phyloP scores from a whole-genome alignment of 2,113 vertebrate genomes.

The Climacteris rufus region DNA sequence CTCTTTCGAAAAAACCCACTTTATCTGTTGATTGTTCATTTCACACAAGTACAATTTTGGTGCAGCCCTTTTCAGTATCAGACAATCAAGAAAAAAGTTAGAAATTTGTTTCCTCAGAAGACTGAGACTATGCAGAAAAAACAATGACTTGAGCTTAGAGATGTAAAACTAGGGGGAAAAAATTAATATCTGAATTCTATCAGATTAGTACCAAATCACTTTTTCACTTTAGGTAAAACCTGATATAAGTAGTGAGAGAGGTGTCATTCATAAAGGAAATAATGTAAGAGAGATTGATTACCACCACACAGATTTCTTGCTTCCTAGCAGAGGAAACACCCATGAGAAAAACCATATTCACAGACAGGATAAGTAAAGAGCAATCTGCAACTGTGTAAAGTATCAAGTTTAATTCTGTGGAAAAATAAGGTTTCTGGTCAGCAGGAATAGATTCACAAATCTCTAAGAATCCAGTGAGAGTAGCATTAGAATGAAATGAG shows the following conservation, averaged over 20 bases:
- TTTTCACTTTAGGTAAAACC: neutral
- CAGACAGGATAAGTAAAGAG: neutral
- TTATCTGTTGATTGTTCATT: neutral
- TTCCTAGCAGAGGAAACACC: neutral
- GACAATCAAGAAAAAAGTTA: neutral
- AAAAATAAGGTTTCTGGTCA: neutral
- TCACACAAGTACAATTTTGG: neutral
- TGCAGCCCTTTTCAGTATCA: neutral
- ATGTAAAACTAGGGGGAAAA: neutral
- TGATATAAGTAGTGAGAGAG: neutral
- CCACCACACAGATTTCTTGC: neutral
- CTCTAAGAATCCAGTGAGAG: neutral
- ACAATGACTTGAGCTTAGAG: neutral
- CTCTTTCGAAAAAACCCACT: neutral
- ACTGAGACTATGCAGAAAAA: neutral
- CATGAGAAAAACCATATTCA: neutral
- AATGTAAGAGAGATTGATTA: neutral
- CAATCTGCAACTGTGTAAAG: neutral
- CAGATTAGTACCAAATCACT: neutral
- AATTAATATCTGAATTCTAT: rapidly evolving
- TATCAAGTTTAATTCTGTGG: neutral
- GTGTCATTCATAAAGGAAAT: neutral
- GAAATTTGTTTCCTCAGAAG: neutral
- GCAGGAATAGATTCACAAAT: neutral
- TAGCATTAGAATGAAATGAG: neutral